A percentile compares a stretch with the other conserved stretches of the same genome.
Conservation (phyloP, 1,140 invertebrate species). For the Apolygus lucorum region DNA sequence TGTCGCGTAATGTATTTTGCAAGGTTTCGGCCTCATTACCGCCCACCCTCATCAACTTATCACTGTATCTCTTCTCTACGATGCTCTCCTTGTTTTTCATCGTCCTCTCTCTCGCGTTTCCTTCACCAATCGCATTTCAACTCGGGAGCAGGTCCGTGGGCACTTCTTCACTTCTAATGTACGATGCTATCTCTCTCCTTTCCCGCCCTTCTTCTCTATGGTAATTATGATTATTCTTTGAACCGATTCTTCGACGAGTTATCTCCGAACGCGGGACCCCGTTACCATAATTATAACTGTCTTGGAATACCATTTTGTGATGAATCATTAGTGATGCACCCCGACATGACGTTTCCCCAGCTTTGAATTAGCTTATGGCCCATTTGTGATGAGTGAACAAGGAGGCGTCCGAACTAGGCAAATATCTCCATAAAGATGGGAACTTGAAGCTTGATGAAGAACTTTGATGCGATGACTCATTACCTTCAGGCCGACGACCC, state of each 20-base stretch:
- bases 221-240: not conserved
- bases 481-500: no score
- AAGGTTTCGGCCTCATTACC: slow-evolving; percentile 10
- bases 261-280: not conserved
- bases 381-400: no score
- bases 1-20: slow-evolving; percentile 8
- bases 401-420: no score
- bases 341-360: no score
- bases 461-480: no score
- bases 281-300: not conserved
- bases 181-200: not conserved
- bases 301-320: not conserved
- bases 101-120: not conserved
- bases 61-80: not conserved
- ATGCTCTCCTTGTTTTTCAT: not conserved
- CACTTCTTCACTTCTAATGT: not conserved
- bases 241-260: not conserved
- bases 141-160: no score
- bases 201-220: not conserved
- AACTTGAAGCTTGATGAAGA: no score
- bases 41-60: slow-evolving; percentile 3
- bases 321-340: not conserved
- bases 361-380: no score
- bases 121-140: not conserved
- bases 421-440: no score